Conservation (phyloP, 2,888 invertebrate genomes). For the Maniola hyperantus region DNA sequence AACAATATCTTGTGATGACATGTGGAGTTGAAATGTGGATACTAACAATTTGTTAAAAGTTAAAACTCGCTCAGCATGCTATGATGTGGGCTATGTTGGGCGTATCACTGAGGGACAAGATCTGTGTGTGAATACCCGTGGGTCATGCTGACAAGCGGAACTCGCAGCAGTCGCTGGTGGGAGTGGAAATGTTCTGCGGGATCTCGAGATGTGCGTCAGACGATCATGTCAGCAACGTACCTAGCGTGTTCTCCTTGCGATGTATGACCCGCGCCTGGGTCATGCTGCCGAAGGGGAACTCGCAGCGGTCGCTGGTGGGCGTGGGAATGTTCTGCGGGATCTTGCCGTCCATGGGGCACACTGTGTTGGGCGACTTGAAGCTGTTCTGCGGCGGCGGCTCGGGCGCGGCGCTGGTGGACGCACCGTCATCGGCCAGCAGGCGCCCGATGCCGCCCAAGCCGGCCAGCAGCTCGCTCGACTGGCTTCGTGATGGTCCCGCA, state of each 20-base stretch:
- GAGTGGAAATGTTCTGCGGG: conserved; percentile 81
- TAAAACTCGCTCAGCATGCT: no score
- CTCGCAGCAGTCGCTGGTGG: conserved; percentile 39
- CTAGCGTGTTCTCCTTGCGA: conserved; percentile 85
- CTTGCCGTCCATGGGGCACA: conserved; percentile 92
- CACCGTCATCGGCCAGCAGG: conserved; percentile 45
- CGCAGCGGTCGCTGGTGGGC: conserved; percentile 81
- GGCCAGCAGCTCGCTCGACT: conserved; percentile 65
- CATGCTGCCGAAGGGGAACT: conserved; percentile 96
- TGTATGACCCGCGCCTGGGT: conserved; percentile 94
- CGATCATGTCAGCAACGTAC: conserved; percentile 44
- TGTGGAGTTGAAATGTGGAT: no score
- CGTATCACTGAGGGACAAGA: no score
- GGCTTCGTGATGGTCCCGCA: conserved; percentile 62
- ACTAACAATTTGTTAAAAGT: no score
- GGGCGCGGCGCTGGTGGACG: conserved; percentile 74
- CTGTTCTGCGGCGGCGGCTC: conserved; percentile 73
- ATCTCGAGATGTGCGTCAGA: conserved; percentile 56
- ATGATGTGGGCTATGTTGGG: background rate
- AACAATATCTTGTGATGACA: no score
- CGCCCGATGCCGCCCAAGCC: conserved; percentile 67
- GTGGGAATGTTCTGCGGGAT: conserved; percentile 82
- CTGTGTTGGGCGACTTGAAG: conserved; percentile 93
- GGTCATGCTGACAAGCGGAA: background rate
- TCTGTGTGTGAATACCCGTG: background rate